Conservation (phyloP, 2,888 invertebrate genomes). For the Agrilus cyanescens region DNA sequence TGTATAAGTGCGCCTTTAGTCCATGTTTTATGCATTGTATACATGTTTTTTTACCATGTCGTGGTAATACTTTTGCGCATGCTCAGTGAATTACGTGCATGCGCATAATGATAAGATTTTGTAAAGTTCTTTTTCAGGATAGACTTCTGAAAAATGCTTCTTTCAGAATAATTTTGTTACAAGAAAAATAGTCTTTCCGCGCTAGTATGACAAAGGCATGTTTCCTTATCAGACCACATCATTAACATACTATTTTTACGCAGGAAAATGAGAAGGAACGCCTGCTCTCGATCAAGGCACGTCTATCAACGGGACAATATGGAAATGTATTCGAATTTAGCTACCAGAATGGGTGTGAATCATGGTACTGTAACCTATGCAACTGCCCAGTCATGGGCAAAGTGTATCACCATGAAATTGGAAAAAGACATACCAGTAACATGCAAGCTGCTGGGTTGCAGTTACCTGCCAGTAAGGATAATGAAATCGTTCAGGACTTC, state of each 20-base stretch:
- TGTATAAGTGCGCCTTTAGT: no score
- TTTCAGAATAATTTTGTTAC: no score
- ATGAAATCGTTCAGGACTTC: conserved; percentile 3
- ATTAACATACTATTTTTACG: conserved; percentile 10
- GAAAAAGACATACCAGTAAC: conserved; percentile 28
- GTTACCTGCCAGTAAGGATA: background rate
- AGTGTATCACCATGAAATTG: conserved; percentile 32
- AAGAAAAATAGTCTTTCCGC: no score
- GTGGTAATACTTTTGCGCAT: no score
- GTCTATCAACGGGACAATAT: conserved; percentile 27
- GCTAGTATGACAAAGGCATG: no score
- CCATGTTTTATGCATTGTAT: no score
- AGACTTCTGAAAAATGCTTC: no score
- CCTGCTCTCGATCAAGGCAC: conserved; percentile 26
- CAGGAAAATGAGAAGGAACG: conserved; percentile 31
- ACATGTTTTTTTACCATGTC: no score
- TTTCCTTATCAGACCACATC: background rate
- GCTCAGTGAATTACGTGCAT: no score
- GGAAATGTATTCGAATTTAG: conserved; percentile 30
- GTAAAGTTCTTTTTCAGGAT: no score
- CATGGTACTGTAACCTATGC: conserved; percentile 34
- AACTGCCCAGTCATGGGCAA: conserved; percentile 33
- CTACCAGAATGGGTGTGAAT: conserved; percentile 27
- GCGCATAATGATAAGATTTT: no score
- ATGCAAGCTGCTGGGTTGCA: conserved; percentile 14